phyloP scores from a whole-genome alignment of 2,888 invertebrate species.

The Caradrina clavipalpis region DNA sequence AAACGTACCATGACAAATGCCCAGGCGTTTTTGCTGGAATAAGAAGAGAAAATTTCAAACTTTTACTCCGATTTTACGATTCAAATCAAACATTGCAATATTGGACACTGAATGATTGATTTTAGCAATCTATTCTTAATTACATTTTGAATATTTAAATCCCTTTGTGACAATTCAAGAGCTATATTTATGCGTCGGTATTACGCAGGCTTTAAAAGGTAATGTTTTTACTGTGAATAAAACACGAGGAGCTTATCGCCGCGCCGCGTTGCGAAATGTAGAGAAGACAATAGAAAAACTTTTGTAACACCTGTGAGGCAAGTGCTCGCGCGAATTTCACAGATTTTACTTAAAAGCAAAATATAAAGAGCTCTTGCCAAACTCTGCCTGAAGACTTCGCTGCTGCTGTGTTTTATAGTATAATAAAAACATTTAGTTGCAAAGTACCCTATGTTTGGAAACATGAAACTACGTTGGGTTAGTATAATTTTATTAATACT shows the following conservation, averaged over 20 bases:
- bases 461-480: neutral
- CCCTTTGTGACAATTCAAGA: neutral
- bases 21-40: neutral
- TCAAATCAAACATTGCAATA: neutral
- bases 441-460: neutral
- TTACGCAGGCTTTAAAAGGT: neutral
- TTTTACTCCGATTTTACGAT: slow-evolving; percentile 3
- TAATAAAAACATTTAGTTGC: neutral
- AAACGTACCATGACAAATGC: neutral
- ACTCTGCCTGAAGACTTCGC: slow-evolving; percentile 1
- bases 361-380: slow-evolving; percentile 8
- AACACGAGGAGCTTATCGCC: slow-evolving; percentile 8
- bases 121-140: neutral
- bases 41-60: neutral
- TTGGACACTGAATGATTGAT: neutral
- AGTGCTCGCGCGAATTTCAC: slow-evolving; percentile 16
- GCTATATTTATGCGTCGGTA: neutral
- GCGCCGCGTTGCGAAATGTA: slow-evolving; percentile 15
- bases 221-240: slow-evolving; percentile 17
- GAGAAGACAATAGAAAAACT: slow-evolving; percentile 31
- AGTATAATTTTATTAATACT: neutral
- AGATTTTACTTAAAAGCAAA: slow-evolving; percentile 32
- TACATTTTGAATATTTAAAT: slow-evolving; percentile 11
- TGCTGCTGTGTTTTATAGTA: neutral
- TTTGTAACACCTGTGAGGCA: slow-evolving; percentile 37